A percentile compares a stretch with the other conserved stretches of the same genome.
Conservation (phyloP, 2,113 vertebrate species). For the Mus musculus region DNA sequence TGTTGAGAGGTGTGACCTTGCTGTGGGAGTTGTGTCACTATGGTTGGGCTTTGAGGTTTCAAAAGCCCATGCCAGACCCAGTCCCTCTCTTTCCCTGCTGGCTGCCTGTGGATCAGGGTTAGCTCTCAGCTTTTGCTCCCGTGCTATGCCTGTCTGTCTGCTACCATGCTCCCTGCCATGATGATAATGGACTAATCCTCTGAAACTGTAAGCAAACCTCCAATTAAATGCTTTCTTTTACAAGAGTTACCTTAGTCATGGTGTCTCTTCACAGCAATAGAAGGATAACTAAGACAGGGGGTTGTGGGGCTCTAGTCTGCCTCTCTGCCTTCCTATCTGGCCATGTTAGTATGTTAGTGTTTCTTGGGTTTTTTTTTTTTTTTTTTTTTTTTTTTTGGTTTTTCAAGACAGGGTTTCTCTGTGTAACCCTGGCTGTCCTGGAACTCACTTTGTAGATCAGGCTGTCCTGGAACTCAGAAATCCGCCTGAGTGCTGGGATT, state of each 20-base stretch:
- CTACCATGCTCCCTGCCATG: background rate
- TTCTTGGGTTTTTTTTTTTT: too few species aligned
- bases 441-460: too few species aligned
- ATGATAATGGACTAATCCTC: background rate
- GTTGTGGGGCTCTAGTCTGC: background rate
- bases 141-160: background rate
- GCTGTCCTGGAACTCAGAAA: too few species aligned
- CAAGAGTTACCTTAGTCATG: background rate
- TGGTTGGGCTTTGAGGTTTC: background rate
- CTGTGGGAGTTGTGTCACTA: background rate
- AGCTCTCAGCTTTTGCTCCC: background rate
- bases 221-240: background rate
- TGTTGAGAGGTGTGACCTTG: background rate
- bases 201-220: background rate
- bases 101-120: background rate
- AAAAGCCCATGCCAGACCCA: background rate
- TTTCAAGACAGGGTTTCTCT: too few species aligned
- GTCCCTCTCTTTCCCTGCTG: background rate
- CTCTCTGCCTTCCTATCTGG: background rate
- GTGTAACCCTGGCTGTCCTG: too few species aligned
- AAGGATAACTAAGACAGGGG: background rate
- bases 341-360: background rate
- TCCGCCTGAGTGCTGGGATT: too few species aligned
- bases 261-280: background rate
- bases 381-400: too few species aligned